Percentiles rank a stretch among this genome's conserved stretches.
Evolutionary conservation across 2,797 vertebrate species (phyloP).

Genomic region (Hippoglossus hippoglossus): DNA sequence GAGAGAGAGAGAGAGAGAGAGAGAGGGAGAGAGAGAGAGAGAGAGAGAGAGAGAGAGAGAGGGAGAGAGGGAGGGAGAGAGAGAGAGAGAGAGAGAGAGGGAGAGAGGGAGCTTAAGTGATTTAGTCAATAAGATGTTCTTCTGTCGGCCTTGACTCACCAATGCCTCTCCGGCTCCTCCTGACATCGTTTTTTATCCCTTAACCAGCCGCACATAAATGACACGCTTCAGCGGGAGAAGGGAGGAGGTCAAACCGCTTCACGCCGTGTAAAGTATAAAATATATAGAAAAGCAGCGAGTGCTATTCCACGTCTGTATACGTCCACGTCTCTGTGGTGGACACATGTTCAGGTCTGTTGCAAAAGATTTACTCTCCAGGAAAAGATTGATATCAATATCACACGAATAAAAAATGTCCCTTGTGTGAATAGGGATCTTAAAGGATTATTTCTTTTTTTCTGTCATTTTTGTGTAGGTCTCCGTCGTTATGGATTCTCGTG

Average conservation of each 20-base stretch:
- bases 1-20: constrained; percentile 22
- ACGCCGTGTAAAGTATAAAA: neutral
- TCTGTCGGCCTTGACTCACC: constrained; percentile 50
- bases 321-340: too few species aligned
- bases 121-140: constrained; percentile 50
- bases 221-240: neutral
- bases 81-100: neutral
- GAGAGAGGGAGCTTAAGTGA: constrained; percentile 16
- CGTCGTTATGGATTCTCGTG: too few species aligned
- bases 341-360: too few species aligned
- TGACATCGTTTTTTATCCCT: constrained; percentile 13
- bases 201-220: constrained; percentile 34
- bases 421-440: too few species aligned
- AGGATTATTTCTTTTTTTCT: too few species aligned
- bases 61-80: constrained; percentile 6
- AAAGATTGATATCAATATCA: too few species aligned
- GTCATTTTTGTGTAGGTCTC: too few species aligned
- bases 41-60: neutral
- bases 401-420: too few species aligned
- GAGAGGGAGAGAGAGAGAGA: constrained; percentile 15
- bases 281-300: neutral
- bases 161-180: neutral
- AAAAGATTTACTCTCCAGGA: too few species aligned
- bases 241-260: constrained; percentile 14
- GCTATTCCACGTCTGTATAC: too few species aligned